Percentiles rank a stretch among this genome's conserved stretches.
Conservation (phyloP, 2,797 vertebrate genomes). For the Sebastes kiyomatsui region DNA sequence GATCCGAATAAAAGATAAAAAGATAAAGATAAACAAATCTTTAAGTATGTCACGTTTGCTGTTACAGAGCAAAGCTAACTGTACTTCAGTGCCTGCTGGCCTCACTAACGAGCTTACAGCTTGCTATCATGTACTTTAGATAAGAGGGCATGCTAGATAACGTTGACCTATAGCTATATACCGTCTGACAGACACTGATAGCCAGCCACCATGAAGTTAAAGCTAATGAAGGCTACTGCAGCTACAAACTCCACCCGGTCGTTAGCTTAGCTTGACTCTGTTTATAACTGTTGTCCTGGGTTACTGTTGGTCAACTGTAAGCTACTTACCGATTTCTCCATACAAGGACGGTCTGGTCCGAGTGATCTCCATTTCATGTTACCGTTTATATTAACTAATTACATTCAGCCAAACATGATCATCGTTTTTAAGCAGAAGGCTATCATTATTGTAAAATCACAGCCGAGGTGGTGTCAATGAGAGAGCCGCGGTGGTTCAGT, state of each 20-base stretch:
- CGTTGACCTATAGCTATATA: not conserved
- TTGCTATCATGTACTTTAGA: not conserved
- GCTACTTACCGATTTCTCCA: slow-evolving; percentile 85
- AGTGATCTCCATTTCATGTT: slow-evolving; percentile 79
- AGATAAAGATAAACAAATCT: too few species aligned
- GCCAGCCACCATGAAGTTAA: not conserved
- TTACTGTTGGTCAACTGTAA: slow-evolving; percentile 51
- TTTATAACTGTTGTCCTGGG: not conserved
- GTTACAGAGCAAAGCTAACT: not conserved
- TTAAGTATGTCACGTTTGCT: not conserved
- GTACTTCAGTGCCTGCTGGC: not conserved
- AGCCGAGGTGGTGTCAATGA: too few species aligned
- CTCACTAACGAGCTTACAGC: slow-evolving; percentile 44
- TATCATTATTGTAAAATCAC: slow-evolving; percentile 8
- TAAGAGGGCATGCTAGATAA: not conserved
- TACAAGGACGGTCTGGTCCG: slow-evolving; percentile 81
- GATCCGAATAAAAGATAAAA: too few species aligned
- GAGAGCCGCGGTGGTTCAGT: not conserved
- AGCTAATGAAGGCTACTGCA: not conserved
- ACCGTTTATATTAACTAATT: not conserved
- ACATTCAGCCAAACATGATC: slow-evolving; percentile 1
- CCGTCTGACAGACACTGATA: not conserved
- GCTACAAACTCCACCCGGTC: not conserved
- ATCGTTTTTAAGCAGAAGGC: slow-evolving; percentile 15
- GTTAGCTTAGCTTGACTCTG: not conserved